phyloP scores from a whole-genome alignment of 2,888 invertebrate species.

The Patella depressa region DNA sequence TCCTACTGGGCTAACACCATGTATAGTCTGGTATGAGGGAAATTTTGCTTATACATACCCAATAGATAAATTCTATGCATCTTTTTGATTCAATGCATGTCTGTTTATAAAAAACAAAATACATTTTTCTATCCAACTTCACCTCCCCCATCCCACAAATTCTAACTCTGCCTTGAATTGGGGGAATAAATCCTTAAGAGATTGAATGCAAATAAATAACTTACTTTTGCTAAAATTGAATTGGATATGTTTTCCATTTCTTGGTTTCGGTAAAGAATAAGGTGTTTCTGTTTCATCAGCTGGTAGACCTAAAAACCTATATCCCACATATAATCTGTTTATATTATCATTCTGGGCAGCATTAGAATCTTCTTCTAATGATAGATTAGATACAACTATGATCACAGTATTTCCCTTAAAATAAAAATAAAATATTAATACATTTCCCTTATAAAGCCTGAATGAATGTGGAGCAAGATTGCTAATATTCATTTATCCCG shows the following conservation, averaged over 20 bases:
- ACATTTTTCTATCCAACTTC: background rate
- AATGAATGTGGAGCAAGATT: too few relatives aligned
- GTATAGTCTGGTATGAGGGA: too few relatives aligned
- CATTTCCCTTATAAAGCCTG: too few relatives aligned
- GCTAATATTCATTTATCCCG: too few relatives aligned
- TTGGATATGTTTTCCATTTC: constrained; percentile 64
- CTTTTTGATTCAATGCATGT: too few relatives aligned
- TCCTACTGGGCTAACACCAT: too few relatives aligned
- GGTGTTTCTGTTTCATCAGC: constrained; percentile 72
- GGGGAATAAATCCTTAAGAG: background rate
- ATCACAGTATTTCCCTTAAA: constrained; percentile 62
- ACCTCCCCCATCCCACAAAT: too few relatives aligned
- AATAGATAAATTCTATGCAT: too few relatives aligned
- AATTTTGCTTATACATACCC: too few relatives aligned
- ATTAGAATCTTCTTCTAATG: constrained; percentile 55
- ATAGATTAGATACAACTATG: constrained; percentile 63
- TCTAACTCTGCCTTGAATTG: too few relatives aligned
- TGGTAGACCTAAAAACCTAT: constrained; percentile 70
- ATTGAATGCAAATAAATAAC: constrained; percentile 28
- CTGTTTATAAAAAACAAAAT: background rate
- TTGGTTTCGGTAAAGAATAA: constrained; percentile 71
- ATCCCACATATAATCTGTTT: constrained; percentile 71
- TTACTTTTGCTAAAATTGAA: constrained; percentile 73
- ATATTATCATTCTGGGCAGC: constrained; percentile 60
- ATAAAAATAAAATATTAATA: background rate